Evolutionary conservation across 2,888 invertebrate genomes (phyloP).

Genomic region (Aleiodes alternator): DNA sequence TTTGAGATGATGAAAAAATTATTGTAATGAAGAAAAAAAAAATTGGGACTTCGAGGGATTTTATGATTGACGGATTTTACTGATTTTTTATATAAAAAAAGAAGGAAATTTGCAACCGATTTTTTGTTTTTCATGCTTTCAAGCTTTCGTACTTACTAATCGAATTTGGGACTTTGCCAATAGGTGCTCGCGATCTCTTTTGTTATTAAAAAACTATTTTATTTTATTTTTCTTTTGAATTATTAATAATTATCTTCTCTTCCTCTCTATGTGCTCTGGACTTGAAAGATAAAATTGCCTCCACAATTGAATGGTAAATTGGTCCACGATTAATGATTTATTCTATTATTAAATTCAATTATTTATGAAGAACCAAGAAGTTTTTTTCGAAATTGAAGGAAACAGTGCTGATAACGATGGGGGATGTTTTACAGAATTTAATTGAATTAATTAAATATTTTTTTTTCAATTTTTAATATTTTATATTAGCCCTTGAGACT

Average conservation of each 20-base stretch:
- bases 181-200: slow-evolving; percentile 55
- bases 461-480: slow-evolving; percentile 6
- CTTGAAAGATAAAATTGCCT: slow-evolving; percentile 1
- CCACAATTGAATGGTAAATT: slow-evolving; percentile 3
- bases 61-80: slow-evolving; percentile 16
- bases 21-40: not conserved
- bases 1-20: not conserved
- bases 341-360: slow-evolving; percentile 37
- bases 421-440: slow-evolving; percentile 1
- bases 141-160: slow-evolving; percentile 72
- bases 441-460: not conserved
- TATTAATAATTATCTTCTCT: slow-evolving; percentile 41
- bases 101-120: slow-evolving; percentile 25
- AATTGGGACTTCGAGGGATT: slow-evolving; percentile 48
- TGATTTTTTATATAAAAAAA: not conserved
- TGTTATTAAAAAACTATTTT: slow-evolving; percentile 49
- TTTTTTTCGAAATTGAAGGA: not conserved
- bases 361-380: slow-evolving; percentile 18
- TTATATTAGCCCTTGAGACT: slow-evolving; percentile 60
- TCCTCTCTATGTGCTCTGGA: slow-evolving; percentile 34
- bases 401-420: slow-evolving; percentile 14
- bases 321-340: slow-evolving; percentile 21
- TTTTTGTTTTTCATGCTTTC: slow-evolving; percentile 20
- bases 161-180: slow-evolving; percentile 60
- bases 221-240: not conserved